Percentiles rank a stretch among this genome's conserved stretches.
Evolutionary conservation across 2,797 vertebrate species (phyloP).

Genomic region (Arrhamphus sclerolepis): DNA sequence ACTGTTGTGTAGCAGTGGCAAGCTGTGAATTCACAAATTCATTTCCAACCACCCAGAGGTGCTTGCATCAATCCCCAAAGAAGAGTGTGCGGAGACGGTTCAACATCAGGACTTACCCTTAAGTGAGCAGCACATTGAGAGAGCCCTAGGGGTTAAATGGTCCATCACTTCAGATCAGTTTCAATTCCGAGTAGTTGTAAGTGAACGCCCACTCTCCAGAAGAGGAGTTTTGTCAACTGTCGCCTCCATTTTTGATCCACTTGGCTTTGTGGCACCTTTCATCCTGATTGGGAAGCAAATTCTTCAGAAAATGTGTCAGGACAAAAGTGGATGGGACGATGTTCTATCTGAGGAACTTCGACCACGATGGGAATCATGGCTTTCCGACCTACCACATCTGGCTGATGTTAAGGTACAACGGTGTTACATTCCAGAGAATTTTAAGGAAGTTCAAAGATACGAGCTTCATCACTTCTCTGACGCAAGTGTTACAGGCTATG

Average conservation of each 20-base stretch:
- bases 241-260: slow-evolving; percentile 2
- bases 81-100: too few species aligned
- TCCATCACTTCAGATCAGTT: slow-evolving; percentile 5
- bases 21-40: too few species aligned
- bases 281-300: slow-evolving; percentile 9
- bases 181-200: background rate
- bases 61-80: too few species aligned
- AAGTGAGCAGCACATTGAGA: slow-evolving; percentile 20
- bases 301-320: background rate
- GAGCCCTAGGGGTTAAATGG: slow-evolving; percentile 25
- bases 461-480: slow-evolving; percentile 35
- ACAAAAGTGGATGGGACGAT: slow-evolving; percentile 7
- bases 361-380: slow-evolving; percentile 14
- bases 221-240: slow-evolving; percentile 12
- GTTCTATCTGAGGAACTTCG: background rate
- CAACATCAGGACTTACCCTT: slow-evolving; percentile 20
- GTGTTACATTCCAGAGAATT: slow-evolving; percentile 2
- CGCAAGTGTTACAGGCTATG: slow-evolving; percentile 19
- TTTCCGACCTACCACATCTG: background rate
- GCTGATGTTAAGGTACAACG: slow-evolving; percentile 6
- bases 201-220: background rate
- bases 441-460: background rate
- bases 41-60: too few species aligned
- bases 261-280: background rate
- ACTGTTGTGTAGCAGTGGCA: too few species aligned